Conservation (phyloP, 2,888 invertebrate species). For the Tubulanus polymorphus region DNA sequence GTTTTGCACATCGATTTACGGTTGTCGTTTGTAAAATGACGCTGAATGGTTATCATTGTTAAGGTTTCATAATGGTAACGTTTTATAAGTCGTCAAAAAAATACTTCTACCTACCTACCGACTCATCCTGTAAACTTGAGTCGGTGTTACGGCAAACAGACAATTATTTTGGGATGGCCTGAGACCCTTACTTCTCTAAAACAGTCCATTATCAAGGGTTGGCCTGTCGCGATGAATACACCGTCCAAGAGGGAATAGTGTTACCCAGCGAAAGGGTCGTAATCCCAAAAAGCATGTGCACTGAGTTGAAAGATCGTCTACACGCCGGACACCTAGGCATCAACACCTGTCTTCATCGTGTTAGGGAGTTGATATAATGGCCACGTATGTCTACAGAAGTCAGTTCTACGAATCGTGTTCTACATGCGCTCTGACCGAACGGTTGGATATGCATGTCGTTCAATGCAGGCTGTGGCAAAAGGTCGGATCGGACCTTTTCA, state of each 20-base stretch:
- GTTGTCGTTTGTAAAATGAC: too few relatives aligned
- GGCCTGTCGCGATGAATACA: constrained; percentile 12
- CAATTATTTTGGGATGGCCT: too few relatives aligned
- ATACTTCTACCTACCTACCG: too few relatives aligned
- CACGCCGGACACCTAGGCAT: constrained; percentile 8
- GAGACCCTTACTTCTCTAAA: too few relatives aligned
- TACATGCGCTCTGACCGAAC: constrained; percentile 13
- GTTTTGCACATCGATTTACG: too few relatives aligned
- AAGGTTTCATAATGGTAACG: too few relatives aligned
- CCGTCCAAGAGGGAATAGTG: constrained; percentile 9
- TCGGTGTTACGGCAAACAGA: too few relatives aligned
- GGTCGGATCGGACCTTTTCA: constrained; percentile 24
- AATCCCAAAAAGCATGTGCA: constrained; percentile 4
- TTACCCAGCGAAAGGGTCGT: constrained; percentile 3
- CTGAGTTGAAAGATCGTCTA: background rate
- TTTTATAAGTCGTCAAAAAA: too few relatives aligned
- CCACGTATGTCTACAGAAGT: constrained; percentile 20
- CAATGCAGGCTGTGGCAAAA: constrained; percentile 23
- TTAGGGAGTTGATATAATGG: constrained; percentile 17
- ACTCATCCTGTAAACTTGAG: too few relatives aligned
- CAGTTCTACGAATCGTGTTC: constrained; percentile 17
- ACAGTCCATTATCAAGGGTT: too few relatives aligned
- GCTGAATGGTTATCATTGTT: too few relatives aligned
- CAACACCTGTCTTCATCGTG: constrained; percentile 4
- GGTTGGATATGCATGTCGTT: constrained; percentile 14